Evolutionary conservation across 2,888 invertebrate species (phyloP).

Genomic region (Argyra leucocephala): DNA sequence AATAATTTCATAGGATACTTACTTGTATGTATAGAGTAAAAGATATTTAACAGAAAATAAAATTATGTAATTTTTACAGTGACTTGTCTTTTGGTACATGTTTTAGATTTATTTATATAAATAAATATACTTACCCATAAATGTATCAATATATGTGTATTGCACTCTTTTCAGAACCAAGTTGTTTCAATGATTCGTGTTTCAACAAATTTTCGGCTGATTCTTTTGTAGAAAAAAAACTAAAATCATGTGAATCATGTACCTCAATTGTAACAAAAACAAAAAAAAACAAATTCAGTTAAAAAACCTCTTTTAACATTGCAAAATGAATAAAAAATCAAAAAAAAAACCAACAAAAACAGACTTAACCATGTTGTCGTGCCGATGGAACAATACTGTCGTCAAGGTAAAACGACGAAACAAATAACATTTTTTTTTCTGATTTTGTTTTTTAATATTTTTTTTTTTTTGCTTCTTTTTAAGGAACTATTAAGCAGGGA

Average conservation of each 20-base stretch:
- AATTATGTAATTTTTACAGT: not conserved
- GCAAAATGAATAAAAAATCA: no score
- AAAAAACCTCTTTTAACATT: no score
- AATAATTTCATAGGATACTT: not conserved
- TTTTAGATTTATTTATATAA: no score
- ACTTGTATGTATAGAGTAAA: no score
- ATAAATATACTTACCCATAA: no score
- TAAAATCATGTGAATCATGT: not conserved
- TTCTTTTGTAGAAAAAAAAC: not conserved
- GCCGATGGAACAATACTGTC: not conserved
- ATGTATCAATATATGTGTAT: no score
- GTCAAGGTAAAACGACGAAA: not conserved
- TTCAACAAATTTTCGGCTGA: constrained; percentile 6
- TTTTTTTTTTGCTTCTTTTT: no score
- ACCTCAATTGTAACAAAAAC: not conserved
- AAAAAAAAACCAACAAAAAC: not conserved
- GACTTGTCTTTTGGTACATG: no score
- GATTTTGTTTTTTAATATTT: no score
- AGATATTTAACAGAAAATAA: not conserved
- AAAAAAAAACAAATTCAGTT: not conserved
- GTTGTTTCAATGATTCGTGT: not conserved
- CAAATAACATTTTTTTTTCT: not conserved
- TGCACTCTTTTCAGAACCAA: no score
- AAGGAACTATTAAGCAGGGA: no score
- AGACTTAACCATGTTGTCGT: constrained; percentile 3